These are phyloP conservation scores for Platysteira castanea DNA, from an alignment of 2,113 vertebrate species.

Conservation along the genomic window DNA sequence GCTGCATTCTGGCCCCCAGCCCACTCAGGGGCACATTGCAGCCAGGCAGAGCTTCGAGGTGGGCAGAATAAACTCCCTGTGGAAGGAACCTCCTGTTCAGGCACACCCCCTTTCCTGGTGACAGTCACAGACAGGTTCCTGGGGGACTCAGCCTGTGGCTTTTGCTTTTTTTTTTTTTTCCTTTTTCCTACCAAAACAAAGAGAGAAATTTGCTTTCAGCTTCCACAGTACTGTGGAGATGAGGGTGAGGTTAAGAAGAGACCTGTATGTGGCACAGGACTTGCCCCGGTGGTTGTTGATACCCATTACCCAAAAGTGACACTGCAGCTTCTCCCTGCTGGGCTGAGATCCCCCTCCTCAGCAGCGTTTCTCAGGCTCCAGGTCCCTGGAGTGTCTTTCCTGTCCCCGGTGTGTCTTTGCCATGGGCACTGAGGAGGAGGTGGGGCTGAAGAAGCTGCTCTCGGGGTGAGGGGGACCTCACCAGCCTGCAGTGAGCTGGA, in stretches of 20 bases:
- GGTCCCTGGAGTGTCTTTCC: background rate
- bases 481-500: background rate
- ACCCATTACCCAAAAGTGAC: background rate
- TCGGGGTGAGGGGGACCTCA: background rate
- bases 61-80: background rate
- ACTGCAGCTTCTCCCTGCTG: background rate
- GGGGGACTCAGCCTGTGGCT: background rate
- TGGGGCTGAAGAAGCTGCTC: background rate
- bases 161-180: background rate
- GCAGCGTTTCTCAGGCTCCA: rapidly evolving
- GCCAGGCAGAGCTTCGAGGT: rapidly evolving
- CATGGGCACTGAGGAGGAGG: background rate
- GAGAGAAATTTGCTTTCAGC: background rate
- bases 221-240: background rate
- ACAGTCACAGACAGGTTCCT: background rate
- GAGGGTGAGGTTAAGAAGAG: background rate
- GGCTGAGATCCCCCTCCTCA: background rate
- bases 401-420: background rate
- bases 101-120: rapidly evolving
- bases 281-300: background rate
- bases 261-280: background rate
- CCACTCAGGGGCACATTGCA: background rate
- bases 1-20: background rate
- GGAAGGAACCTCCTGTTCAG: background rate
- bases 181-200: background rate